Conservation (phyloP, 2,797 vertebrate species). For the Antennarius maculatus region DNA sequence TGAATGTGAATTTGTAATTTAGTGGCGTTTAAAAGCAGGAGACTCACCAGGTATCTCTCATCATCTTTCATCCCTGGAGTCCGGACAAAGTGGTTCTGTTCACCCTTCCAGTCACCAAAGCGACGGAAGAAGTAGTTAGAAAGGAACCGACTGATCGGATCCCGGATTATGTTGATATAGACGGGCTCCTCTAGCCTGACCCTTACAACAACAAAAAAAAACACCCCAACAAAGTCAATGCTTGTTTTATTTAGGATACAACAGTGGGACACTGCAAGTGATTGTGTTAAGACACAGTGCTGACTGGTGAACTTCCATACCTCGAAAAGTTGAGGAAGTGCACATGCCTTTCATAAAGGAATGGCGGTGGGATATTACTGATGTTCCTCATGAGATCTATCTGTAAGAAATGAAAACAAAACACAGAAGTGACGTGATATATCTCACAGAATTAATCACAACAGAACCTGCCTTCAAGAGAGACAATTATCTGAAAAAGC, state of each 20-base stretch:
- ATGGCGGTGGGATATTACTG: constrained; percentile 93
- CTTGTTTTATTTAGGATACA: not conserved
- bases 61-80: constrained; percentile 98
- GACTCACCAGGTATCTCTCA: constrained; percentile 95
- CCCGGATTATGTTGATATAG: constrained; percentile 98
- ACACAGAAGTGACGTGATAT: not conserved
- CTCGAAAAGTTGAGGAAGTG: constrained; percentile 99
- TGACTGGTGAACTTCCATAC: constrained; percentile 64
- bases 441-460: not conserved
- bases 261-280: not conserved
- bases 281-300: no score
- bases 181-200: constrained; percentile 97
- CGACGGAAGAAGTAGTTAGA: constrained; percentile 99
- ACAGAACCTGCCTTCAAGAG: not conserved
- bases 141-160: constrained; percentile 95
- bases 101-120: constrained; percentile 98
- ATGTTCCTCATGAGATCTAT: constrained; percentile 98
- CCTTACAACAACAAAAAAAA: constrained; percentile 69
- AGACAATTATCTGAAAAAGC: not conserved
- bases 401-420: constrained; percentile 75
- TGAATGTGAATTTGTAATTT: not conserved
- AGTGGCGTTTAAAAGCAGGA: not conserved
- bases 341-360: constrained; percentile 97
- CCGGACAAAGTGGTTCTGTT: constrained; percentile 98
- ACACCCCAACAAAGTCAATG: constrained; percentile 34